Evolutionary conservation across 2,888 invertebrate species (phyloP), one percentile per base, ranked within the genome.

Genomic region (Eilema caniola): DNA sequence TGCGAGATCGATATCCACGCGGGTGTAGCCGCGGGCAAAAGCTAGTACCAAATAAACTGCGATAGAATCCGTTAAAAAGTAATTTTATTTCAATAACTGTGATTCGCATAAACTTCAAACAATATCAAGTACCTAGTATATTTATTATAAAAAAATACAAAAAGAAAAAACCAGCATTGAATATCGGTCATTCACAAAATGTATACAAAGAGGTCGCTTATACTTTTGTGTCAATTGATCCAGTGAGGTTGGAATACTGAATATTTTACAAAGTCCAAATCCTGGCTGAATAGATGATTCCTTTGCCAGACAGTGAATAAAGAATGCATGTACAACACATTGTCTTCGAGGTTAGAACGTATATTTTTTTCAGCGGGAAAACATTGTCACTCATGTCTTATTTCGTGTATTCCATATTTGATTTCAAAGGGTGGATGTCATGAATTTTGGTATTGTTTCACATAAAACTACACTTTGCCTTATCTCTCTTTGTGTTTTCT

Each of bases 151-250:
- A n/a, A n/a, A n/a, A n/a, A n/a, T n/a, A n/a, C n/a, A n/a, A n/a
- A n/a, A 41, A 14, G 14, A 12, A 37, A 37, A 12, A 12, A 12
- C 37, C 14, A 14, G 20, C 47, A 7, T 14, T 47, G 7, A 47
- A 47, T 47, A 47, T 20, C 47, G 20, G 16, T 47, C 20, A 47
- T 47, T 47, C 16, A 20, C 47, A 47, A 47, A 47, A 53, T n/a
- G n/a, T n/a, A 53, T 20, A 53, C 5, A 47, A 47, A 47, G 31
- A 16, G 47, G 8, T 25, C 20, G 20, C 53, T 53, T 53, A 53
- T n/a, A 53, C 41, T 41, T 81, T 81, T 81, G 70, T 78, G 82
- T 81, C 79, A 88, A 90, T 91, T 90, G 91, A 91, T 90, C 89
- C 90, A 88, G 83, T 86, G 83, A 82, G 88, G 89, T 84, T 77